A percentile compares a stretch with the other conserved stretches of the same genome.
phyloP scores from a whole-genome alignment of 1,140 invertebrate species.

The Ganaspis sp. region DNA sequence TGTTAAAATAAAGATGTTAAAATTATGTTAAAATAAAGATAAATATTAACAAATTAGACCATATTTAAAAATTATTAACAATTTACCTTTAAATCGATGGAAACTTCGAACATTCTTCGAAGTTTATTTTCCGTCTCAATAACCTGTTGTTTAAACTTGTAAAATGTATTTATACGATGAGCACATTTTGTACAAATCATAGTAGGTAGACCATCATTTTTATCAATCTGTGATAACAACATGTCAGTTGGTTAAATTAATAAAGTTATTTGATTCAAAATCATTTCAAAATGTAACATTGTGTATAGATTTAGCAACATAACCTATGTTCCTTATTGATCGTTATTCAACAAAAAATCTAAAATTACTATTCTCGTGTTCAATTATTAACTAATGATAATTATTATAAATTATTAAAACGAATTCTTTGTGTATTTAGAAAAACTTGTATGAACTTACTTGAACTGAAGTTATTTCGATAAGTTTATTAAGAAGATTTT shows the following conservation, averaged over 20 bases:
- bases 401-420: conserved; percentile 16
- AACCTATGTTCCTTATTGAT: background rate
- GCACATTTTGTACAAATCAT: conserved; percentile 72
- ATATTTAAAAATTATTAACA: too few relatives aligned
- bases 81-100: conserved; percentile 32
- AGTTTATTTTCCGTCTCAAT: conserved; percentile 68
- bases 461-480: conserved; percentile 66
- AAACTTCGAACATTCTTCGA: conserved; percentile 61
- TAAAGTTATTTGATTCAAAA: background rate
- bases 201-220: conserved; percentile 67
- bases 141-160: conserved; percentile 68
- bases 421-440: background rate
- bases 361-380: too few relatives aligned
- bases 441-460: conserved; percentile 61
- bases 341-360: too few relatives aligned
- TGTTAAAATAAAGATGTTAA: too few relatives aligned
- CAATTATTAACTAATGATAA: too few relatives aligned
- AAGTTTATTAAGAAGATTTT: conserved; percentile 67
- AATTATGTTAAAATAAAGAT: too few relatives aligned
- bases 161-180: conserved; percentile 66
- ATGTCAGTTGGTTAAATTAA: background rate
- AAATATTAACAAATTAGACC: too few relatives aligned
- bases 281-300: too few relatives aligned
- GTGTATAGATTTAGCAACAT: too few relatives aligned
- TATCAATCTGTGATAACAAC: conserved; percentile 61